phyloP scores from a whole-genome alignment of 2,888 invertebrate species.

The Luperina nickerlii region DNA sequence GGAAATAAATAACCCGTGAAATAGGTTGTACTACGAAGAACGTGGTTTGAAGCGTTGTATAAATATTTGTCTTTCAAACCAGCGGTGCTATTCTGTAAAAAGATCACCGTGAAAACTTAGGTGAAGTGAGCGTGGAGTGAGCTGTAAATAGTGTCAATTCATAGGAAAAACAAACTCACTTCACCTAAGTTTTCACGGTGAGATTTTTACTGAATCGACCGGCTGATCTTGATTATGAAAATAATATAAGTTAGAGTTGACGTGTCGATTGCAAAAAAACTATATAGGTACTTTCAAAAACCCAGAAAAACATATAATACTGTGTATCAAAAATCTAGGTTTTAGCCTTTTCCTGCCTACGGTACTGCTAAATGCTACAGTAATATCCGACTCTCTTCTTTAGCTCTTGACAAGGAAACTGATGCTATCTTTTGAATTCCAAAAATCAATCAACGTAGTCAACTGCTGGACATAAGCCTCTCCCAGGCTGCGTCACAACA shows the following conservation, averaged over 20 bases:
- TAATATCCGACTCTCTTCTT: background rate
- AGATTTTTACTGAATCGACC: too few relatives aligned
- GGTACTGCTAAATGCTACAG: background rate
- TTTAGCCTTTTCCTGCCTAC: background rate
- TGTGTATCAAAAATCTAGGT: background rate
- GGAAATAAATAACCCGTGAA: slow-evolving; percentile 12
- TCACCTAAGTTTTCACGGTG: too few relatives aligned
- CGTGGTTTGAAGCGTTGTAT: background rate
- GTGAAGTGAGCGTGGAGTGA: too few relatives aligned
- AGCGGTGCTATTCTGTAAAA: too few relatives aligned
- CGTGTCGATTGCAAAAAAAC: background rate
- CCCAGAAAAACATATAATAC: too few relatives aligned
- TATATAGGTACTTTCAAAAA: background rate
- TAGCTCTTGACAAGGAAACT: background rate
- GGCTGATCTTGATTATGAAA: background rate
- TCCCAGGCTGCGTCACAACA: background rate
- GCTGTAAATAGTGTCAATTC: too few relatives aligned
- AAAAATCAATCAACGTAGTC: background rate
- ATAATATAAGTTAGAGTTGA: background rate
- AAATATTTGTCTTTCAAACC: background rate
- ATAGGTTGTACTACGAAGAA: background rate
- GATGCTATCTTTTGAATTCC: background rate
- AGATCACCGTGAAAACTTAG: too few relatives aligned
- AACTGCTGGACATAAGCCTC: background rate
- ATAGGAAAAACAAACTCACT: too few relatives aligned